These are phyloP conservation scores for Pluvianellus socialis DNA, from an alignment of 2,113 vertebrate species.

Conservation along the genomic window DNA sequence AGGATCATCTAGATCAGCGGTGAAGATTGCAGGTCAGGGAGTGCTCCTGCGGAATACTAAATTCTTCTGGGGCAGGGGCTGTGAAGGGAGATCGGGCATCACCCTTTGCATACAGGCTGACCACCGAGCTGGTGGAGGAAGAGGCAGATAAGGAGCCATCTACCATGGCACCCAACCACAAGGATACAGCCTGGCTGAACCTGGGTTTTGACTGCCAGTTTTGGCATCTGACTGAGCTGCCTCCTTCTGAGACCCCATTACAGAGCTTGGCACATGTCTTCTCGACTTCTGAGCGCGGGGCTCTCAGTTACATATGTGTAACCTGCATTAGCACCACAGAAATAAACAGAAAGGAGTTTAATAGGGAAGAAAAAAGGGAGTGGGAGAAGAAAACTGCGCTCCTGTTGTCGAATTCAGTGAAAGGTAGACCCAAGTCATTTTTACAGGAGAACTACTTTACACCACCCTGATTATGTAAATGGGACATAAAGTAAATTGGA, in stretches of 20 bases:
- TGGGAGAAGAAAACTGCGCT: not conserved
- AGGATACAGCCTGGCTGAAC: not conserved
- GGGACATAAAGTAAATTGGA: not conserved
- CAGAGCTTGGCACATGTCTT: rapidly evolving
- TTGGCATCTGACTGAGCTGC: not conserved
- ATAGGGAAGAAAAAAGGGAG: not conserved
- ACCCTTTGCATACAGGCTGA: not conserved
- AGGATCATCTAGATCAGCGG: not conserved
- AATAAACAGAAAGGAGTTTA: not conserved
- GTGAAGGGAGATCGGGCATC: not conserved
- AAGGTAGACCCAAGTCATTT: not conserved
- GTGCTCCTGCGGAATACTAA: rapidly evolving
- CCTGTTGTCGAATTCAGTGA: not conserved
- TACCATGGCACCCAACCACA: rapidly evolving
- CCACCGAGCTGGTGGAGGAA: not conserved
- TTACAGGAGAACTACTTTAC: not conserved
- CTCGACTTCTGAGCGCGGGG: not conserved
- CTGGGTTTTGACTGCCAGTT: not conserved
- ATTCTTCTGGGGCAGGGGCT: not conserved
- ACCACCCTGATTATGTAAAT: not conserved
- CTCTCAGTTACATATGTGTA: not conserved
- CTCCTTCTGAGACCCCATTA: not conserved
- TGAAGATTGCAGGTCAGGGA: not conserved
- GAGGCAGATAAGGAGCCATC: not conserved
- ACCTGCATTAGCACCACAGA: not conserved